phyloP scores from a whole-genome alignment of 2,888 invertebrate genomes.

The Parapristionchus giblindavisi region DNA sequence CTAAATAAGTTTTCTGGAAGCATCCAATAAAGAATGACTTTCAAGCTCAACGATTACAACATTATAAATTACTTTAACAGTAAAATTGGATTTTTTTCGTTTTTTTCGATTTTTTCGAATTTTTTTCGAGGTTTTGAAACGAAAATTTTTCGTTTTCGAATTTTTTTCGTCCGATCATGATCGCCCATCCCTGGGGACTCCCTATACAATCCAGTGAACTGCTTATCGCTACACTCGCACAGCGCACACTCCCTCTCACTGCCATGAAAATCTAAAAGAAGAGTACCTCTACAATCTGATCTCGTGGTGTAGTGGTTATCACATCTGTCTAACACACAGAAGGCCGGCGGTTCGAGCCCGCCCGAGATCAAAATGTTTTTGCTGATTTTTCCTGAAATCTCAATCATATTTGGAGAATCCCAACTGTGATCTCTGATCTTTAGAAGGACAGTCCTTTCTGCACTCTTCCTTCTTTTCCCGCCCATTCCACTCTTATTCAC shows the following conservation, averaged over 20 bases:
- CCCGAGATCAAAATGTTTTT: conserved; percentile 50
- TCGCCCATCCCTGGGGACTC: no score
- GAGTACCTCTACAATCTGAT: not conserved
- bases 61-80: no score
- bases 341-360: conserved; percentile 58
- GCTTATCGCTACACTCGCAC: conserved; percentile 17
- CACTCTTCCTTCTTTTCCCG: conserved; percentile 1
- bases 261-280: conserved; percentile 29
- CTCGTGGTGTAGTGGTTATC: conserved; percentile 42
- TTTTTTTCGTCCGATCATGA: no score
- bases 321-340: conserved; percentile 59
- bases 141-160: no score
- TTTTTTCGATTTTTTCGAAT: no score
- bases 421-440: not conserved
- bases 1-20: no score
- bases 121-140: no score
- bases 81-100: no score
- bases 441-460: not conserved
- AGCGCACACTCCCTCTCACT: not conserved
- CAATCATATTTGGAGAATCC: not conserved
- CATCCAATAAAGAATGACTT: no score
- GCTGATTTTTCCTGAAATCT: not conserved
- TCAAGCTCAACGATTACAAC: no score
- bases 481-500: not conserved
- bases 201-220: not conserved